These are phyloP conservation scores for Seira musarum DNA, from an alignment of 2,888 invertebrate genomes.

Conservation along the genomic window DNA sequence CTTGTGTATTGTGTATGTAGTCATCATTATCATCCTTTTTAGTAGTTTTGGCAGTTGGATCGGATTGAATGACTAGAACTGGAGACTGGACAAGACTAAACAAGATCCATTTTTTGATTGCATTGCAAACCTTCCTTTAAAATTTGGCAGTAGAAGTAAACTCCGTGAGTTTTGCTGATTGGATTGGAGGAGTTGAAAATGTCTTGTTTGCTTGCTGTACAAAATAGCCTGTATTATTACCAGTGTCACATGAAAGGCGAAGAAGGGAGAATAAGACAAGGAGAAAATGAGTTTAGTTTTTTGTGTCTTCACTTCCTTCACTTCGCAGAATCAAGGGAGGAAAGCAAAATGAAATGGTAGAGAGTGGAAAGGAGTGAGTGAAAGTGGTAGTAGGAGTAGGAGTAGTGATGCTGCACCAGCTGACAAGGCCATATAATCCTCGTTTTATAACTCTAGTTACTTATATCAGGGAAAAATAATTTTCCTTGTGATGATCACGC, in stretches of 20 bases:
- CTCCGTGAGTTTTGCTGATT: no score
- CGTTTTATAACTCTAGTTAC: neutral
- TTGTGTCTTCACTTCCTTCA: slow-evolving; percentile 7
- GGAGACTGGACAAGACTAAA: no score
- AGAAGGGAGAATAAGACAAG: neutral
- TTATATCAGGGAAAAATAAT: neutral
- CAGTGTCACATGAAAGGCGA: slow-evolving; percentile 2
- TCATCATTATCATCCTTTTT: neutral
- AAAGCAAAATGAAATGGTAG: no score
- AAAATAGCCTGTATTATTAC: neutral
- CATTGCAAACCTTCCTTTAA: no score
- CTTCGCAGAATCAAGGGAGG: neutral
- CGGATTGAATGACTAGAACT: no score
- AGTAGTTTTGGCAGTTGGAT: neutral
- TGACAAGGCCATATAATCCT: slow-evolving; percentile 46
- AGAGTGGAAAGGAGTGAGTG: no score
- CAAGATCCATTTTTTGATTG: no score
- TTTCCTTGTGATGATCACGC: neutral
- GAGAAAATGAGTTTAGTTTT: slow-evolving; percentile 32
- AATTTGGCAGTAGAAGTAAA: no score
- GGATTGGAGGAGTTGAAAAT: no score
- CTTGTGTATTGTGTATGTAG: no score
- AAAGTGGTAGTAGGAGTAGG: neutral
- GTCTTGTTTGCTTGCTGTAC: no score
- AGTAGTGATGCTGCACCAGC: slow-evolving; percentile 25